Evolutionary conservation across 2,888 invertebrate genomes (phyloP).

Genomic region (Thelaira solivaga): DNA sequence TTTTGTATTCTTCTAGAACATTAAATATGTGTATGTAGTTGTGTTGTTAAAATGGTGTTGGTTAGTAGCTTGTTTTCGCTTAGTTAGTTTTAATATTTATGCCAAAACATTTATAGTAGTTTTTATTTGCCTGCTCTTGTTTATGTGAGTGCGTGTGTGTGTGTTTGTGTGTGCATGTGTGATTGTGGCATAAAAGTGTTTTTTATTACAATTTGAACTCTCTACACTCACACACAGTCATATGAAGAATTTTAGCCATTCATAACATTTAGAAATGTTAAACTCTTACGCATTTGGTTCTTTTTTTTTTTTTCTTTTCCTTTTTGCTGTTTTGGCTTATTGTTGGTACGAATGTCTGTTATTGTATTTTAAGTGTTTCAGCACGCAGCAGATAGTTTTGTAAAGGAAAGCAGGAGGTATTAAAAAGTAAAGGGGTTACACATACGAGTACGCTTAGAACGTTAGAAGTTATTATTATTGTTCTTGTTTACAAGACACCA

Average conservation of each 20-base stretch:
- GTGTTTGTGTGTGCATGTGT: not conserved
- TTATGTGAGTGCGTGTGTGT: not conserved
- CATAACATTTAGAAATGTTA: conserved; percentile 53
- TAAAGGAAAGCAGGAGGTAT: not conserved
- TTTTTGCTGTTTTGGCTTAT: conserved; percentile 60
- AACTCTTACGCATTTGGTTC: conserved; percentile 57
- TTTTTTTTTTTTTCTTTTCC: too few relatives aligned
- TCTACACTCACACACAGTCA: not conserved
- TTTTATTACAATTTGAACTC: conserved; percentile 55
- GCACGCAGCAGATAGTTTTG: too few relatives aligned
- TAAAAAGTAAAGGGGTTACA: not conserved
- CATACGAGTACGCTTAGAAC: too few relatives aligned
- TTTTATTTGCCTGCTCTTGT: conserved; percentile 8
- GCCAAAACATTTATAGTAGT: conserved; percentile 54
- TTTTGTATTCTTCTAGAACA: not conserved
- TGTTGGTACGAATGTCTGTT: conserved; percentile 52
- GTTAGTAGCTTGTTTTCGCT: conserved; percentile 59
- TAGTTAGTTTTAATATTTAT: conserved; percentile 60
- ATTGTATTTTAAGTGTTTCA: conserved; percentile 44
- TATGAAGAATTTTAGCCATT: conserved; percentile 3
- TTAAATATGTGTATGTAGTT: conserved; percentile 29
- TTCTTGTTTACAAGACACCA: conserved; percentile 50
- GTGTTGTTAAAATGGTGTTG: conserved; percentile 48
- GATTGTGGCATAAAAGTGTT: conserved; percentile 49
- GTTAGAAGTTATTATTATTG: conserved; percentile 50